phyloP scores from a whole-genome alignment of 30 jellyfish, hydroid and myxozoan species.

The Hydractinia symbiolongicarpus region DNA sequence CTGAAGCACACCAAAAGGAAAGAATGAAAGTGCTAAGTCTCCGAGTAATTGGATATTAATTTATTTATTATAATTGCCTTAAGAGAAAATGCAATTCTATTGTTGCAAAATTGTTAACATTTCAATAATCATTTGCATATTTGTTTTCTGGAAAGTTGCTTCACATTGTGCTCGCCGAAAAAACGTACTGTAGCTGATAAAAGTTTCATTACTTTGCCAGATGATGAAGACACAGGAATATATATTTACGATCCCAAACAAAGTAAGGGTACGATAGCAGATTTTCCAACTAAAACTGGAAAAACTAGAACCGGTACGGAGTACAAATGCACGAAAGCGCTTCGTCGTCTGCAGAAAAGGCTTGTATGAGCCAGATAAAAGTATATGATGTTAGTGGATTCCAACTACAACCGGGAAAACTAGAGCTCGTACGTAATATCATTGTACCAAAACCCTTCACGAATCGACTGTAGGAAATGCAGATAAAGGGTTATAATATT shows the following conservation, averaged over 20 bases:
- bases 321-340: background rate
- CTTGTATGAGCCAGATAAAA: background rate
- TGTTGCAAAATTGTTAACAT: too few relatives aligned
- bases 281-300: conserved; percentile 54
- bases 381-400: background rate
- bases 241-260: conserved; percentile 42
- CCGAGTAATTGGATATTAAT: background rate
- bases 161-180: conserved; percentile 53
- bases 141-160: background rate
- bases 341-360: background rate
- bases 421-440: conserved; percentile 6
- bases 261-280: conserved; percentile 8
- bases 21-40: conserved; percentile 41
- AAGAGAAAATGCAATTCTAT: too few relatives aligned
- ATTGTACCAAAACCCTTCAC: conserved; percentile 28
- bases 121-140: too few relatives aligned
- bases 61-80: background rate
- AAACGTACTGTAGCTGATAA: conserved; percentile 38
- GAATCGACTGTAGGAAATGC: conserved; percentile 45
- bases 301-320: conserved; percentile 29
- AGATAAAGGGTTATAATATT: conserved; percentile 37
- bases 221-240: conserved; percentile 42
- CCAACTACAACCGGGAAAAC: conserved; percentile 66
- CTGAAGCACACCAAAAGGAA: conserved; percentile 37
- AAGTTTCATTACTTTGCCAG: conserved; percentile 45